Conservation (phyloP, 1,140 invertebrate genomes). For the Zophobas morio region DNA sequence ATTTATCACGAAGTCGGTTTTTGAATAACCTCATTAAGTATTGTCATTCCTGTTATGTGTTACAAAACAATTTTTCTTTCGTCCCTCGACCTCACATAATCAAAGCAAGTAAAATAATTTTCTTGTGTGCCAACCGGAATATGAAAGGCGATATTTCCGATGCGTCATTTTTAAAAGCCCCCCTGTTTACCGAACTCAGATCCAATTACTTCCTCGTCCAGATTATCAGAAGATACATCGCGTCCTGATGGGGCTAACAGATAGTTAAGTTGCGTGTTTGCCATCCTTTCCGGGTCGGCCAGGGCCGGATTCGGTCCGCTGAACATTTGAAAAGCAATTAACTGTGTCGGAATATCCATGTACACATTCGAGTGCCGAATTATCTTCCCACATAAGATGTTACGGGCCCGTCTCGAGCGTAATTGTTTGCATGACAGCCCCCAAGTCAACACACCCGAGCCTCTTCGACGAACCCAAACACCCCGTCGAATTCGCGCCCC, state of each 20-base stretch:
- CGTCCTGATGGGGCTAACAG: conserved; percentile 38
- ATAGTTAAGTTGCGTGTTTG: conserved; percentile 45
- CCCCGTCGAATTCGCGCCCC: too few species aligned
- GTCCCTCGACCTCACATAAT: too few species aligned
- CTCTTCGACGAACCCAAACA: too few species aligned
- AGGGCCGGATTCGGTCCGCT: conserved; percentile 21
- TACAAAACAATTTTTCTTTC: too few species aligned
- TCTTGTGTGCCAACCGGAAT: too few species aligned
- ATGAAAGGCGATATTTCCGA: background rate
- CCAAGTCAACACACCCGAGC: background rate
- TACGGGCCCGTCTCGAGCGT: background rate
- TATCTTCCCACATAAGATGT: conserved; percentile 18
- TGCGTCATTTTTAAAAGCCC: conserved; percentile 3
- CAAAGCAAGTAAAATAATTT: too few species aligned
- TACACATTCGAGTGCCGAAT: conserved; percentile 19
- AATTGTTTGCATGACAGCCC: conserved; percentile 24
- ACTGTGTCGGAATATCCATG: conserved; percentile 21
- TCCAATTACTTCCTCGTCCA: conserved; percentile 38
- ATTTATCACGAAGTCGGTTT: too few species aligned
- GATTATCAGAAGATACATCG: conserved; percentile 42
- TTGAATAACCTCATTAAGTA: too few species aligned
- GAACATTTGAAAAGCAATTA: conserved; percentile 43
- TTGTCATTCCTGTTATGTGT: too few species aligned
- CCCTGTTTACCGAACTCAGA: conserved; percentile 27
- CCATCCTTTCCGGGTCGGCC: conserved; percentile 12